Evolutionary conservation across 2,113 vertebrate species (phyloP).

Genomic region (Stigmatopora argus): DNA sequence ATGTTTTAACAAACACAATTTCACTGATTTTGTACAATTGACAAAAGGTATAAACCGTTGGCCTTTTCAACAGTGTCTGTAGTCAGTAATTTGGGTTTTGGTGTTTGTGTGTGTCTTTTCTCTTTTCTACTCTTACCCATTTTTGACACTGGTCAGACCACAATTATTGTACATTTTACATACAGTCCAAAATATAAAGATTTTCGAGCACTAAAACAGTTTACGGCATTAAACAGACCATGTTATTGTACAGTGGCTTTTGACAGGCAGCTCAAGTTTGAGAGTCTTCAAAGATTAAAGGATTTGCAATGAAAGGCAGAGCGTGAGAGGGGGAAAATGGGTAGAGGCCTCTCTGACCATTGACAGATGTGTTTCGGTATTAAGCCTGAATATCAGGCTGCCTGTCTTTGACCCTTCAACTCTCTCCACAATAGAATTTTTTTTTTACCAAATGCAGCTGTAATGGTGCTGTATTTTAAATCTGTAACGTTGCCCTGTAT

Average conservation of each 20-base stretch:
- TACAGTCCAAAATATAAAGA: slow-evolving; percentile 28
- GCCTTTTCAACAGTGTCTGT: not conserved
- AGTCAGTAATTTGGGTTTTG: not conserved
- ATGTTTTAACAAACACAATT: not conserved
- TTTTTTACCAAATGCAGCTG: too few relatives aligned
- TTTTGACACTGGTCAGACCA: not conserved
- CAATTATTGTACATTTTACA: not conserved
- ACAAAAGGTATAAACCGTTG: not conserved
- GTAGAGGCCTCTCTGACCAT: slow-evolving; percentile 6
- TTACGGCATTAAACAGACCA: slow-evolving; percentile 52
- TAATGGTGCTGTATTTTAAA: too few relatives aligned
- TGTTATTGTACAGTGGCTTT: slow-evolving; percentile 48
- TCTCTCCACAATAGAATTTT: not conserved
- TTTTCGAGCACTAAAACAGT: slow-evolving; percentile 48
- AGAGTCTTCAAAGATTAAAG: slow-evolving; percentile 39
- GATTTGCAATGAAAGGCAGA: slow-evolving; percentile 25
- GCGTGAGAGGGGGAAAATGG: slow-evolving; percentile 8
- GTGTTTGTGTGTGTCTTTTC: not conserved
- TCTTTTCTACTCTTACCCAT: not conserved
- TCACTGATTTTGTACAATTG: not conserved
- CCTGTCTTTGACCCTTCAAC: slow-evolving; percentile 14
- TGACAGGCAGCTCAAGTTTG: slow-evolving; percentile 38
- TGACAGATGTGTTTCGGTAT: slow-evolving; percentile 18
- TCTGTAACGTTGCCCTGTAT: too few relatives aligned
- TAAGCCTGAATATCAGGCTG: slow-evolving; percentile 29